A percentile compares a stretch with the other conserved stretches of the same genome.
These are phyloP conservation scores for Chanos chanos DNA, from an alignment of 2,797 vertebrate genomes.

Conservation along the genomic window DNA sequence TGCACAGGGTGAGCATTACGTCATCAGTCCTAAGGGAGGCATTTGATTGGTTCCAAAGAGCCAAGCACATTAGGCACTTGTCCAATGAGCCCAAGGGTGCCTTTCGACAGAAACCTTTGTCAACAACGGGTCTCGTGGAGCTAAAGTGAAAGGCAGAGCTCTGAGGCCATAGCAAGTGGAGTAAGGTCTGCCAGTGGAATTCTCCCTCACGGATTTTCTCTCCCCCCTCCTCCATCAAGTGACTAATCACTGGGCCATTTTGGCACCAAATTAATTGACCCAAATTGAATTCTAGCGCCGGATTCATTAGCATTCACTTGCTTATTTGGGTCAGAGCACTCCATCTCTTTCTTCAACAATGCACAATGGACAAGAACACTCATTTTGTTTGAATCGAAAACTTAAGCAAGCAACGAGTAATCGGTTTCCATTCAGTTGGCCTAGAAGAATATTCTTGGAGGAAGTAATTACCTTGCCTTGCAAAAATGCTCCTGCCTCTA, in stretches of 20 bases:
- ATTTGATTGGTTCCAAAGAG: conserved; percentile 47
- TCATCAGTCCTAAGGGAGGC: conserved; percentile 48
- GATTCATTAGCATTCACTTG: conserved; percentile 43
- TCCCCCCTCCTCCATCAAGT: conserved; percentile 22
- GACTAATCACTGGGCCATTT: conserved; percentile 48
- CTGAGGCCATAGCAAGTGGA: neutral
- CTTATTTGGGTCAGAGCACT: conserved; percentile 49
- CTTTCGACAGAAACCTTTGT: conserved; percentile 42
- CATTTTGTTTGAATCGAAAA: conserved; percentile 20
- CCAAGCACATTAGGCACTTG: conserved; percentile 59
- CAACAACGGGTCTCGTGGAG: conserved; percentile 43
- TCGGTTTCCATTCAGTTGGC: neutral
- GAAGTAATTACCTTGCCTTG: neutral
- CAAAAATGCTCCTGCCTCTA: too few species aligned
- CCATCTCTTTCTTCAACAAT: conserved; percentile 22
- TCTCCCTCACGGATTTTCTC: conserved; percentile 35
- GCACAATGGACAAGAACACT: conserved; percentile 17
- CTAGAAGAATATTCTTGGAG: neutral
- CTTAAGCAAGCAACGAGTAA: neutral
- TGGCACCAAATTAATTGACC: conserved; percentile 52
- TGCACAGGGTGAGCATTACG: conserved; percentile 47
- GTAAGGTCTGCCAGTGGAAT: conserved; percentile 9
- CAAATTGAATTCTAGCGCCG: conserved; percentile 47
- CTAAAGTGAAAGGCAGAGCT: conserved; percentile 17
- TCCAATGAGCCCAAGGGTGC: conserved; percentile 53